Conservation (phyloP, 2,888 invertebrate genomes). For the Oligia strigilis region DNA sequence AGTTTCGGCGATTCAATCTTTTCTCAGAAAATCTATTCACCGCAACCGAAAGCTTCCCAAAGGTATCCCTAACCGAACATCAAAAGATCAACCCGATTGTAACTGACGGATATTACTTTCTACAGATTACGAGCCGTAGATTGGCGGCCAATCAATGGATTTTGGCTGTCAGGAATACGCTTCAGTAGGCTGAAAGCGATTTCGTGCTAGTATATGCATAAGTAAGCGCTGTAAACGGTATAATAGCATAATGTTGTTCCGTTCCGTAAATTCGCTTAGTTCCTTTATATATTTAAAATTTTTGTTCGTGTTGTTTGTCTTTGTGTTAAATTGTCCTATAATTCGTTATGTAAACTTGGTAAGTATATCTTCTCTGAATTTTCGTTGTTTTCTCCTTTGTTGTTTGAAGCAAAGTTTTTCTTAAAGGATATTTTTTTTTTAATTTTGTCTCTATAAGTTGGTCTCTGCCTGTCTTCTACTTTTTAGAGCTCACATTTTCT, state of each 20-base stretch:
- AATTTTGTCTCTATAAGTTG: background rate
- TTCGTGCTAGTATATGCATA: constrained; percentile 28
- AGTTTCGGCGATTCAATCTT: background rate
- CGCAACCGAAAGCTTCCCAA: constrained; percentile 5
- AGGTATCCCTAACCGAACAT: constrained; percentile 6
- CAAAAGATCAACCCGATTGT: constrained; percentile 43
- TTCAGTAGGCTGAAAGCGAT: constrained; percentile 34
- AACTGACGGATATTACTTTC: constrained; percentile 49
- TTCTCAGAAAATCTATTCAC: constrained; percentile 6
- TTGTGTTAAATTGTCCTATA: background rate
- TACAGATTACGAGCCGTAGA: constrained; percentile 32
- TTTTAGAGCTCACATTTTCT: background rate
- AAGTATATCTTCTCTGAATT: background rate
- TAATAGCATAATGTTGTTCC: constrained; percentile 1
- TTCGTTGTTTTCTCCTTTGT: background rate
- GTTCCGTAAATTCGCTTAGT: constrained; percentile 6
- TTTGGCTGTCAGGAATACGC: constrained; percentile 31
- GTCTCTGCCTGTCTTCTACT: background rate
- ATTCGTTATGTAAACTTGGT: background rate
- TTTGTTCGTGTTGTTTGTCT: background rate
- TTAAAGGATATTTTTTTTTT: background rate
- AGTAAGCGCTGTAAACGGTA: constrained; percentile 17
- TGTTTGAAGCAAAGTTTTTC: background rate
- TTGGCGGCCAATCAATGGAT: constrained; percentile 39
- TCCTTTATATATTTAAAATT: background rate